Percentiles rank a stretch among this genome's conserved stretches.
Conservation (phyloP, 2,113 vertebrate species). For the Mixornis gularis region DNA sequence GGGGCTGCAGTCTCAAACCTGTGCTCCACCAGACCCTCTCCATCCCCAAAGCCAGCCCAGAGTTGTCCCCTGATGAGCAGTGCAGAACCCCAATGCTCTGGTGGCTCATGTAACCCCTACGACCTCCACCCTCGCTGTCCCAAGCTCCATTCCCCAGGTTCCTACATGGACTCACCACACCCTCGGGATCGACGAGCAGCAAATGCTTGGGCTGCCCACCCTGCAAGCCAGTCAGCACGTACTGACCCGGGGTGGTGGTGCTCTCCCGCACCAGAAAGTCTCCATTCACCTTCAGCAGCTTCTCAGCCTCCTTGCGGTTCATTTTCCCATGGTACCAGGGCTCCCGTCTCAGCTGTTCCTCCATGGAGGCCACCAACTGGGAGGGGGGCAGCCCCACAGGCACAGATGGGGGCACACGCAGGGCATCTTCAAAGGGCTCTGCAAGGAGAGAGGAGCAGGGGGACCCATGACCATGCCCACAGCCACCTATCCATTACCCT, state of each 20-base stretch:
- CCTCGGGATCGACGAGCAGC: conserved; percentile 93
- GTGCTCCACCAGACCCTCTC: background rate
- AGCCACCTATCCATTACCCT: too few species aligned
- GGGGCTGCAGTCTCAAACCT: background rate
- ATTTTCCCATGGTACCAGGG: conserved; percentile 93
- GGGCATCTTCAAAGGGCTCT: conserved; percentile 95
- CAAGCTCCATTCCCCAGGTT: too few species aligned
- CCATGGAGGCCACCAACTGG: conserved; percentile 78
- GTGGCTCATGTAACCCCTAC: background rate
- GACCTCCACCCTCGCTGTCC: accelerated
- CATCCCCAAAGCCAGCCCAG: background rate
- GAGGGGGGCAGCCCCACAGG: background rate
- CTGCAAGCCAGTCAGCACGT: conserved; percentile 93
- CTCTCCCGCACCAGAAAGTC: conserved; percentile 96
- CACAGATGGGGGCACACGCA: conserved; percentile 60
- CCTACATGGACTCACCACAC: conserved; percentile 79
- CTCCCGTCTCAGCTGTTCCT: conserved; percentile 88
- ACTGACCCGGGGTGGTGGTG: conserved; percentile 91
- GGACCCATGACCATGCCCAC: accelerated
- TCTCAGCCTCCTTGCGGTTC: conserved; percentile 87
- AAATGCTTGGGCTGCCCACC: conserved; percentile 92
- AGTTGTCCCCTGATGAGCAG: background rate
- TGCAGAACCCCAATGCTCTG: accelerated
- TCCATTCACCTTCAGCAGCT: conserved; percentile 85
- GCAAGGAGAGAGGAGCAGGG: background rate